Percentiles rank a stretch among this genome's conserved stretches.
Conservation (phyloP, 2,797 vertebrate species). For the Falco berigora region DNA sequence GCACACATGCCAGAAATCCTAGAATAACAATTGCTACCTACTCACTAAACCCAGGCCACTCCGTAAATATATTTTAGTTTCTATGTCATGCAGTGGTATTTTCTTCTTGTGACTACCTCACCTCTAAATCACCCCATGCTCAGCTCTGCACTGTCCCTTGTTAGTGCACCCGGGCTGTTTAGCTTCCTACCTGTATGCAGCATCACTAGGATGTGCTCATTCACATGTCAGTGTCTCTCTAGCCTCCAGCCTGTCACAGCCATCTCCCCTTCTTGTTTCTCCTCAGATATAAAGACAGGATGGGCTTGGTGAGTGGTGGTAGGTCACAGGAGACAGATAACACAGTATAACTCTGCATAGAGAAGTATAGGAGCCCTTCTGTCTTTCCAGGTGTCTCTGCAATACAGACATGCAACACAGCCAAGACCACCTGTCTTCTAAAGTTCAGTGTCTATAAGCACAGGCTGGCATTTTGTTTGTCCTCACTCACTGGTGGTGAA, state of each 20-base stretch:
- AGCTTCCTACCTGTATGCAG: not conserved
- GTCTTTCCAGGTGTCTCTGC: not conserved
- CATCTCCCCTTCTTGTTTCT: not conserved
- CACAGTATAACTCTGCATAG: not conserved
- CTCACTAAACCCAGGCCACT: not conserved
- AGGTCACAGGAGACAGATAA: not conserved
- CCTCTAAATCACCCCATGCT: not conserved
- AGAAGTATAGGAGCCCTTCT: not conserved
- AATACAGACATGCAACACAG: not conserved
- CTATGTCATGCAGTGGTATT: not conserved
- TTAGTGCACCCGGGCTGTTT: not conserved
- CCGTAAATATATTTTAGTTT: not conserved
- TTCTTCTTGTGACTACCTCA: not conserved
- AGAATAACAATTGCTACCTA: not conserved
- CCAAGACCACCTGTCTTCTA: not conserved
- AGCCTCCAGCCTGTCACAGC: not conserved
- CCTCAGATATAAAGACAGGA: not conserved
- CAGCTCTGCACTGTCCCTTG: not conserved
- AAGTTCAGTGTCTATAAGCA: not conserved
- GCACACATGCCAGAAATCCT: not conserved
- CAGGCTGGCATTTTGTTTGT: not conserved
- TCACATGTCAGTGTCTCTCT: not conserved
- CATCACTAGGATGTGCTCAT: not conserved
- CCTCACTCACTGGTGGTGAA: not conserved
- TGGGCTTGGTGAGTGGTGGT: not conserved